Base-by-base conservation (phyloP, 2,113 vertebrate species). In the Zosterops hypoxanthus region DNA sequence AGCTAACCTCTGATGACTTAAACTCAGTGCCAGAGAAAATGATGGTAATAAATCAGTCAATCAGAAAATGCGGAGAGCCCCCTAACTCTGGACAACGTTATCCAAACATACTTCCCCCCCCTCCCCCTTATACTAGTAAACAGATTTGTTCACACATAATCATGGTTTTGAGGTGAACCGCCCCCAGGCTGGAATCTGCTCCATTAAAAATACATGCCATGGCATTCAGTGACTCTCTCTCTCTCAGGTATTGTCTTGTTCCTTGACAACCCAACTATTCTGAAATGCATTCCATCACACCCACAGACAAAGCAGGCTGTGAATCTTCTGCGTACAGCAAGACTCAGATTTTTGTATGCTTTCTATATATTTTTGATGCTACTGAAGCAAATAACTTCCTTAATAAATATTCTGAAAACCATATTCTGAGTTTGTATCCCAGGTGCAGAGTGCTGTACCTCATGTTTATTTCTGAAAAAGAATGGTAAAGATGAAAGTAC, bases 101-200 rank as follows among this genome's bases (percentile, higher is more conserved):
- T 61, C 23, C 56, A 80, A 95, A 90, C 23, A 56, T 42, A 28
- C 4, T 24, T 73, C 72, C 2, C 1, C 8, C 2, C 7, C 11
- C 2, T 6, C 11, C 2, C 17, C 31, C 46, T 84, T 91, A 28
- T 47, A 8, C 5, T 31, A 82, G 21, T 47, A 84, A 86, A 91
- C 53, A 86, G 70, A 49, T n/a, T 93, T 94, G 24, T 91, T 95
- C 53, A 85, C 46, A 57, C 17, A 64, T 73, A 92, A 82, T 70
- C 25, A 61, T 29, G 52, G 42, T 68, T 88, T 76, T 86, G 72
- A 96, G 55, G 53, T 86, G 59, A 94, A 88, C 41, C 0, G 2
- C 41, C 52, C n/a, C 44, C 36, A 65, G 61, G 63, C 70, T 93
- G 63, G 57, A 84, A 88, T 79, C 24, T 66, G 13, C 33, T 69